Evolutionary conservation across 1,140 invertebrate genomes (phyloP).

Genomic region (Drosophila ambigua): DNA sequence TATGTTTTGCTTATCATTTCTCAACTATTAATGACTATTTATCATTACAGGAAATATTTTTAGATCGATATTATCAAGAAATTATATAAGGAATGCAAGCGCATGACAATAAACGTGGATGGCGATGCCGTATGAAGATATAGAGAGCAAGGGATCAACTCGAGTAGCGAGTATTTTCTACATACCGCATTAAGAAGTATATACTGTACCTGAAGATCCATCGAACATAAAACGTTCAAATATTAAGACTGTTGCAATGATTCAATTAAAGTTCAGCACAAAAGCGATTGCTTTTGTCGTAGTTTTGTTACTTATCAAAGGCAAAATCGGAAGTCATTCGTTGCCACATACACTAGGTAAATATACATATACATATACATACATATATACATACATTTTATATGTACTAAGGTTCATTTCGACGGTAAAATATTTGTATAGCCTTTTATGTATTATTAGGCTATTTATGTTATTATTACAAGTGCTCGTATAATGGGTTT

Average conservation of each 20-base stretch:
- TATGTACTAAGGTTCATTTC: too few species aligned
- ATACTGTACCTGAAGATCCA: constrained; percentile 60
- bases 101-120: constrained; percentile 32
- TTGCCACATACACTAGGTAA: constrained; percentile 48
- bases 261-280: constrained; percentile 27
- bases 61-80: too few species aligned
- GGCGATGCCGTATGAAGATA: constrained; percentile 17
- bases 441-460: too few species aligned
- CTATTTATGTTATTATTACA: too few species aligned
- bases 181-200: constrained; percentile 26
- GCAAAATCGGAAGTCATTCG: constrained; percentile 29
- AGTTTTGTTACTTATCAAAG: constrained; percentile 38
- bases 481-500: too few species aligned
- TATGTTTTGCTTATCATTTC: too few species aligned
- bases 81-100: constrained; percentile 23
- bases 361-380: too few species aligned
- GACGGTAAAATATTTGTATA: too few species aligned
- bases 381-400: too few species aligned
- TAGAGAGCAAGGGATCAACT: constrained; percentile 50
- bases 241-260: constrained; percentile 52
- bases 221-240: constrained; percentile 41
- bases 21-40: background rate
- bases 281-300: constrained; percentile 27
- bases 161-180: constrained; percentile 54
- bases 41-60: constrained; percentile 25